Evolutionary conservation across 2,113 vertebrate species (phyloP).

Genomic region (Petaurus breviceps): DNA sequence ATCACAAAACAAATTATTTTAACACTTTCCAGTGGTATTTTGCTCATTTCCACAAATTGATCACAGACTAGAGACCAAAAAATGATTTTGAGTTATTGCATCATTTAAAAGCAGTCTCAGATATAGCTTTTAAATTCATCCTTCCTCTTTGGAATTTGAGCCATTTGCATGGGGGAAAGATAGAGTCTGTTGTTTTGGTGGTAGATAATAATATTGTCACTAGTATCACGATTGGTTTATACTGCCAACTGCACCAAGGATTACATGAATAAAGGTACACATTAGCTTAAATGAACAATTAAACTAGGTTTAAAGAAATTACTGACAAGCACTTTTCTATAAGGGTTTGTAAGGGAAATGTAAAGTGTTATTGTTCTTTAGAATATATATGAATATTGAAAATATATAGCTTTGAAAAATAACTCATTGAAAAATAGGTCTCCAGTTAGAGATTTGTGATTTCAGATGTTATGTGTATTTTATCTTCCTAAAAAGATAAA

Average conservation of each 20-base stretch:
- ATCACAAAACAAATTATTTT: background rate
- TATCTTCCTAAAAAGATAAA: slow-evolving; percentile 30
- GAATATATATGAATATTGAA: slow-evolving; percentile 38
- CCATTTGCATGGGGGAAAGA: background rate
- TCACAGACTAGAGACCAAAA: slow-evolving; percentile 35
- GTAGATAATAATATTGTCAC: background rate
- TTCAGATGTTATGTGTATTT: slow-evolving; percentile 23
- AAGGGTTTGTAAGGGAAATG: background rate
- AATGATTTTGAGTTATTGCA: slow-evolving; percentile 34
- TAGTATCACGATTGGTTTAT: background rate
- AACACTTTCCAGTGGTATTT: slow-evolving; percentile 19
- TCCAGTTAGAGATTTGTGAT: slow-evolving; percentile 3
- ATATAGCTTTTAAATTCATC: slow-evolving; percentile 41
- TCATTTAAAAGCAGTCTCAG: slow-evolving; percentile 43
- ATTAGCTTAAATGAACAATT: background rate
- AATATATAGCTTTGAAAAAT: slow-evolving; percentile 24
- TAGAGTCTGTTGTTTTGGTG: background rate
- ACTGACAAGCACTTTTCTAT: background rate
- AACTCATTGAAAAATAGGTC: slow-evolving; percentile 10
- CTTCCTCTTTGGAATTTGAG: background rate
- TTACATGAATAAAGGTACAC: background rate
- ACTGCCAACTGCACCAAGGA: background rate
- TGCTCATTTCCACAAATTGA: background rate
- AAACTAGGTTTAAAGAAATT: slow-evolving; percentile 1
- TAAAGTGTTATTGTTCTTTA: slow-evolving; percentile 3